Evolutionary conservation across 2,797 vertebrate genomes (phyloP), one percentile per base, ranked within the genome.

Genomic region (Acomys russatus): DNA sequence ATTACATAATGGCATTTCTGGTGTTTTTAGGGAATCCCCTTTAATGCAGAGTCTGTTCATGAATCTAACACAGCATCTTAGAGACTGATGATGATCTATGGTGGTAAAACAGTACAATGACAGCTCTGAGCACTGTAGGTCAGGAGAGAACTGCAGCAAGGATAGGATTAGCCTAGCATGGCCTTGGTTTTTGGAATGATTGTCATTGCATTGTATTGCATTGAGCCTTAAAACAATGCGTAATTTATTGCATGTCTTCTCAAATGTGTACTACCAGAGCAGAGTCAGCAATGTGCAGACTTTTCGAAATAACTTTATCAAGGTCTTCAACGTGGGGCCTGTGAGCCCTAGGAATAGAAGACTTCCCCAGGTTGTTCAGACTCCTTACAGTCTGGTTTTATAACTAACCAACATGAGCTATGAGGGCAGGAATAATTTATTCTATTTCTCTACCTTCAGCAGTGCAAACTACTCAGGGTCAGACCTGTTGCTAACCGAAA

Each of bases 181-280:
- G 95, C 88, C 92, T 96, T 97, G 82, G n/a, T 71, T 97, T 96
- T 80, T 76, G 91, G 88, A 59, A 91, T 95, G 95, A 96, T 82
- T 96, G 94, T 96, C 96, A 96, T 88, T 92, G 95, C 82, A 91
- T 64, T 95, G 95, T 91, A 95, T 96, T 96, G 80, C 54, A 68
- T 20, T 15, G 76, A 95, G 51, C 66, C 92, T 94, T 96, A 87
- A 95, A 95, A 96, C 66, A 97, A 96, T 94, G 76, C 71, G 59
- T 97, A 97, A 97, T 95, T 96, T 97, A 97, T 94, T 95, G 61
- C 79, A 28, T 89, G 94, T 95, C 95, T 95, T 95, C 80, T 78
- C 90, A 63, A 96, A 90, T 93, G 79, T 94, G 83, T 79, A 33
- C 56, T 97, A 94, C 28, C 54, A 94, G 51, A 80, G 89, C 73